These are phyloP conservation scores for Ctenopoma multispine DNA, from an alignment of 2,797 vertebrate genomes.

Conservation along the genomic window DNA sequence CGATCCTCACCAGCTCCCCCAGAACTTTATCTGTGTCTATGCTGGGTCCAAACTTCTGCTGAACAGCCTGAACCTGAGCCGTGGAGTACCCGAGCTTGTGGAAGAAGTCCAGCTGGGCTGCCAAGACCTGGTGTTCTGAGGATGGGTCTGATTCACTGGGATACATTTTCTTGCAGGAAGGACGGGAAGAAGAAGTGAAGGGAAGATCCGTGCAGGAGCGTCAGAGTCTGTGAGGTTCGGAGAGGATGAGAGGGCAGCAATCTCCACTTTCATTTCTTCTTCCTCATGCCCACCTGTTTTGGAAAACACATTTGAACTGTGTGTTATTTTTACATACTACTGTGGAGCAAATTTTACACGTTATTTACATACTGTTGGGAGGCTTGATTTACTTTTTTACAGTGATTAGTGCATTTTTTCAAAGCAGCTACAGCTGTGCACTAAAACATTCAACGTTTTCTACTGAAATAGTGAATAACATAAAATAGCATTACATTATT, in stretches of 20 bases:
- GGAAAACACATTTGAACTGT: background rate
- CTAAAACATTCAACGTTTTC: no score
- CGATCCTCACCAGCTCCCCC: conserved; percentile 89
- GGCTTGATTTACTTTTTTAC: no score
- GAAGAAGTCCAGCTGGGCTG: conserved; percentile 94
- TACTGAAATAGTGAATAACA: no score
- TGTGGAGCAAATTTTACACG: no score
- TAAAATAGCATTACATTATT: no score
- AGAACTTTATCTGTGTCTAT: conserved; percentile 92
- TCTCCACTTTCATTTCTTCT: conserved; percentile 56
- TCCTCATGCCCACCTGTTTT: conserved; percentile 23
- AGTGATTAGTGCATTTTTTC: no score
- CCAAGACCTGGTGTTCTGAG: conserved; percentile 65
- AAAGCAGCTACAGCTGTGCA: no score
- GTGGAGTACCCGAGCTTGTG: conserved; percentile 94
- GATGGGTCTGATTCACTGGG: conserved; percentile 10
- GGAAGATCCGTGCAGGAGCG: conserved; percentile 53
- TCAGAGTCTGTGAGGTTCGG: background rate
- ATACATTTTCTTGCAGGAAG: conserved; percentile 54
- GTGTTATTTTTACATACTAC: background rate
- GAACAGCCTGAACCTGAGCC: conserved; percentile 89
- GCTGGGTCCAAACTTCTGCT: conserved; percentile 88
- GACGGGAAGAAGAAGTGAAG: background rate
- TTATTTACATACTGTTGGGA: no score
- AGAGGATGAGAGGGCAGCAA: conserved; percentile 24